Evolutionary conservation across 1,140 invertebrate genomes (phyloP), one percentile per base, ranked within the genome.

Genomic region (Papilio glaucus): DNA sequence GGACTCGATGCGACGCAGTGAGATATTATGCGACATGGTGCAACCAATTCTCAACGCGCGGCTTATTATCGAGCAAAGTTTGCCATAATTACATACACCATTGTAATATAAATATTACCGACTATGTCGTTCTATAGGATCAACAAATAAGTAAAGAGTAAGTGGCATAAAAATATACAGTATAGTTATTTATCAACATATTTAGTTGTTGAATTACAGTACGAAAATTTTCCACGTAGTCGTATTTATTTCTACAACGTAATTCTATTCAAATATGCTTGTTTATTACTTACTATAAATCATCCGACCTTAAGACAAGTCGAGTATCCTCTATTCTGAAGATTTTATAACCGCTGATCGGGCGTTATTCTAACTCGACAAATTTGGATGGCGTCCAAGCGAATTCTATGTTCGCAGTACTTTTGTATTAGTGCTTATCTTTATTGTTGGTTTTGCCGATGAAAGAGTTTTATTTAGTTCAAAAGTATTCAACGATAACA

Each of bases 331-430:
- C 45, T 49, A 15, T 21, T 49, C 45, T 49, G 45, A 49, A 57
- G 49, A 57, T 57, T 57, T 57, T 57, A 57, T 57, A 57, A 57
- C 21, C 49, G 18, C 49, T 26, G 49, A 57, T 57, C 49, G 8
- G 21, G 21, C 49, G 49, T 57, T 57, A 57, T 24, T 57, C 21
- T 57, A 24, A 57, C 49, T 26, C 21, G 49, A 24, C 21, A 57
- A 57, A 57, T 57, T 57, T 57, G 49, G 49, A 57, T 57, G 21
- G 49, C 49, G 49, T 57, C 49, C 49, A 57, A 57, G 21, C 49
- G 49, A 53, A 21, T 53, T 57, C 49, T 57, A 24, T 24, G 21
- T 57, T 49, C 42, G 15, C 12, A 41, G 39, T 21, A 57, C 49
- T 57, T 57, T 57, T 57, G 49, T 57, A 2, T 57, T 21, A 57